Conservation (phyloP, 2,888 invertebrate genomes). For the Meiosimyza decipiens region DNA sequence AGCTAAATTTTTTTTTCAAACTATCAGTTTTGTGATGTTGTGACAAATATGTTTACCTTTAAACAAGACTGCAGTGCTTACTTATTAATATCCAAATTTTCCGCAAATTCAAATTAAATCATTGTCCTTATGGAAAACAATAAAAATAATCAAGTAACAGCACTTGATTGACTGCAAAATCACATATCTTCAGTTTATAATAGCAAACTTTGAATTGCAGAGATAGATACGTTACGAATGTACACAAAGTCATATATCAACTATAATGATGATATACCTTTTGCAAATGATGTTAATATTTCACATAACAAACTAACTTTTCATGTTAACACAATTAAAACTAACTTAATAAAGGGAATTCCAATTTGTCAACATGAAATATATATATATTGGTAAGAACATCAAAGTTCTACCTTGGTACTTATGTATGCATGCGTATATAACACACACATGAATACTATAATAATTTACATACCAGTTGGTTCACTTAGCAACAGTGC, state of each 20-base stretch:
- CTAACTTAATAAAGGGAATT: constrained; percentile 42
- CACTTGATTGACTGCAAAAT: too few species aligned
- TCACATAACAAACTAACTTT: constrained; percentile 35
- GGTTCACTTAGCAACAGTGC: constrained; percentile 11
- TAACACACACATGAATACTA: not conserved
- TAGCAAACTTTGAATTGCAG: too few species aligned
- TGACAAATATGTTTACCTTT: too few species aligned
- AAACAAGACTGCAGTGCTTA: too few species aligned
- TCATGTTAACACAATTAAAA: constrained; percentile 40
- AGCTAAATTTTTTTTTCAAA: too few species aligned
- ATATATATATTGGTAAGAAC: constrained; percentile 6
- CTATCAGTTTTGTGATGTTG: too few species aligned
- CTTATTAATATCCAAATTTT: too few species aligned
- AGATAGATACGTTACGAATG: too few species aligned
- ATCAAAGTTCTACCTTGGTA: constrained; percentile 23
- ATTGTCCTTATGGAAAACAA: too few species aligned
- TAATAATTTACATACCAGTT: constrained; percentile 4
- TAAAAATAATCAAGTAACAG: too few species aligned
- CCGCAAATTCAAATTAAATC: too few species aligned
- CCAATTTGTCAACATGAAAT: constrained; percentile 37
- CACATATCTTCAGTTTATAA: too few species aligned
- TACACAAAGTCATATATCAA: not conserved
- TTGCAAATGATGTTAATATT: constrained; percentile 39
- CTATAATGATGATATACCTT: not conserved
- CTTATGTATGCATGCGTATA: not conserved